Base-by-base conservation (phyloP, 1,140 invertebrate species). In the Reticulitermes speratus region DNA sequence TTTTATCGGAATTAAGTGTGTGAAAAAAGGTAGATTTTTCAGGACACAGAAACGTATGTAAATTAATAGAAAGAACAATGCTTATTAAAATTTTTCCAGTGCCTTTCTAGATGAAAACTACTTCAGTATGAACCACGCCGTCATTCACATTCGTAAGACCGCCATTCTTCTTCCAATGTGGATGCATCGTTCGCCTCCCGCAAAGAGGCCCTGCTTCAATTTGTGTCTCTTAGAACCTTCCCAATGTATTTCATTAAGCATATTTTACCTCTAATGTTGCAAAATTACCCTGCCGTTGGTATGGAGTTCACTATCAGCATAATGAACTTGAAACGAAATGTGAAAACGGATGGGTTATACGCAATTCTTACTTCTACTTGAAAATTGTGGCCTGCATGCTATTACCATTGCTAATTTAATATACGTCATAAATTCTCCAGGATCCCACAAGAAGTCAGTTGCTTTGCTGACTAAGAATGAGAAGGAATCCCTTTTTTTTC, bases 361-460 rank as follows among this genome's bases (percentile, higher is more conserved):
- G 25, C n/a, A 75, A 75, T 75, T 75, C 65, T 30, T 75, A 16
- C 65, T 14, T 75, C 25, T 75, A 9, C 65, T 75, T 9, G 65
- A 75, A 75, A 75, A 75, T 14, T 25, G 65, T 75, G 14, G 65
- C 0, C 65, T 75, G 65, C 25, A 30, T 75, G 65, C 65, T 30
- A 75, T 75, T 75, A 75, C 65, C 65, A 75, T 75, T 75, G 65
- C 65, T 30, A 75, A 75, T 75, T 75, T 75, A 75, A 75, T 75
- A 75, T 25, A 75, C 65, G 65, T 30, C 25, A 75, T 75, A 75
- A 75, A 75, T 75, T 30, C 9, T 8, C 6, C 65, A 30, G n/a
- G 65, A 75, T 75, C 65, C 65, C 65, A 75, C 65, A 75, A 30
- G 65, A 75, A 75, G 65, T 75, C 25, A 30, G 65, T n/a, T 75